Conservation (phyloP, 2,113 vertebrate species). For the Nansenia antarctica region DNA sequence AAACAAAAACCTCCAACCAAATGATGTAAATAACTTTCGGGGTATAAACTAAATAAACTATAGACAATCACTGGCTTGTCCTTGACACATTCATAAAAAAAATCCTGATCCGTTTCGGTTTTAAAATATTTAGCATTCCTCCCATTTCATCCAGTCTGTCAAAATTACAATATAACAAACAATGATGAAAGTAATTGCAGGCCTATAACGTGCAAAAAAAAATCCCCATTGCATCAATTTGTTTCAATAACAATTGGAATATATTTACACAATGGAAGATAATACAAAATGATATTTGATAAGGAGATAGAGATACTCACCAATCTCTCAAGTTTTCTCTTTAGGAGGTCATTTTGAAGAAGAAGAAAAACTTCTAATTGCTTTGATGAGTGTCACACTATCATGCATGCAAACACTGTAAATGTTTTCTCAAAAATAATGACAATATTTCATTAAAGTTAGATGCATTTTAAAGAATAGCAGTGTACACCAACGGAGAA, state of each 20-base stretch:
- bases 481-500: slow-evolving; percentile 63
- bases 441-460: slow-evolving; percentile 57
- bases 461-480: slow-evolving; percentile 50
- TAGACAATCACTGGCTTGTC: background rate
- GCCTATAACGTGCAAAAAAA: background rate
- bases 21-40: background rate
- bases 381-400: background rate
- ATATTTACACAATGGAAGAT: background rate
- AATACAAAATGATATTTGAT: slow-evolving; percentile 14
- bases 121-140: background rate
- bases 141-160: background rate
- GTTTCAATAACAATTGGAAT: background rate
- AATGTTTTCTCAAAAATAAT: slow-evolving; percentile 28
- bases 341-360: slow-evolving; percentile 29
- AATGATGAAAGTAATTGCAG: background rate
- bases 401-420: background rate
- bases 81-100: background rate
- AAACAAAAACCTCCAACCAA: background rate
- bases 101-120: background rate
- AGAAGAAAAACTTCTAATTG: background rate
- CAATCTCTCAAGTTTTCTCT: slow-evolving; percentile 69
- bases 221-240: background rate
- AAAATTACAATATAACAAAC: background rate
- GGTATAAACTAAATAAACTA: background rate
- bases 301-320: slow-evolving; percentile 69